Conservation (phyloP, 1,140 invertebrate species). For the Drosophila kanapiae region DNA sequence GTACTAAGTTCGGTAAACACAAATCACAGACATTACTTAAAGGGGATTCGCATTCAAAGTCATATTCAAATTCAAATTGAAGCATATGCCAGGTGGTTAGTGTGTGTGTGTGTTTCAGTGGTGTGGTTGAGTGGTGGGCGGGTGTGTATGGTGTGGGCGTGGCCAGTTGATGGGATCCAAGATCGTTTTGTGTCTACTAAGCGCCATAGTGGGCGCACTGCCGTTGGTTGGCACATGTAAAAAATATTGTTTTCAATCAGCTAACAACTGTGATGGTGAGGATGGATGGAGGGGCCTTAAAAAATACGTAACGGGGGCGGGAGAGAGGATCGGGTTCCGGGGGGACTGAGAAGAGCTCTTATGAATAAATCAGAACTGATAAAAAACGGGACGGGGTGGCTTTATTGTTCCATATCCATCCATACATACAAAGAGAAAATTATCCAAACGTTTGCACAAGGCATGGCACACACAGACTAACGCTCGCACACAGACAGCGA, state of each 20-base stretch:
- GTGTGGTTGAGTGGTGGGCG: background rate
- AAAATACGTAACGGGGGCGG: slow-evolving; percentile 56
- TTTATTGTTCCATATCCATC: slow-evolving; percentile 46
- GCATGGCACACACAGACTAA: slow-evolving; percentile 48
- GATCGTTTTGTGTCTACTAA: slow-evolving; percentile 32
- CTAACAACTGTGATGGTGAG: slow-evolving; percentile 39
- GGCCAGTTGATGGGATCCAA: slow-evolving; percentile 24
- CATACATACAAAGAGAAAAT: slow-evolving; percentile 71
- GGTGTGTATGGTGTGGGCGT: slow-evolving; percentile 18
- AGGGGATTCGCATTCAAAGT: slow-evolving; percentile 53
- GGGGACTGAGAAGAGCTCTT: slow-evolving; percentile 25
- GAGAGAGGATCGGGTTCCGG: background rate
- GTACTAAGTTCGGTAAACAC: slow-evolving; percentile 50
- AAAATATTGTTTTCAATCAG: slow-evolving; percentile 56
- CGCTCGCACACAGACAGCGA: slow-evolving; percentile 46
- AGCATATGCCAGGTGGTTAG: slow-evolving; percentile 67
- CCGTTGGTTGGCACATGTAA: slow-evolving; percentile 16
- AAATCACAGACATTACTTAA: slow-evolving; percentile 66
- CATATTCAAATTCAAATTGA: slow-evolving; percentile 60
- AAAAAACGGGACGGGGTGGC: slow-evolving; percentile 31
- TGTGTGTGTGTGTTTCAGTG: slow-evolving; percentile 19
- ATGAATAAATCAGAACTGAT: slow-evolving; percentile 77
- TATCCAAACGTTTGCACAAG: slow-evolving; percentile 78
- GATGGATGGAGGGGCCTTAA: slow-evolving; percentile 33
- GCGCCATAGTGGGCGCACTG: slow-evolving; percentile 3